A percentile compares a stretch with the other conserved stretches of the same genome.
These are phyloP conservation scores for Phytoseiulus persimilis DNA, from an alignment of 2,888 invertebrate genomes.

Conservation along the genomic window DNA sequence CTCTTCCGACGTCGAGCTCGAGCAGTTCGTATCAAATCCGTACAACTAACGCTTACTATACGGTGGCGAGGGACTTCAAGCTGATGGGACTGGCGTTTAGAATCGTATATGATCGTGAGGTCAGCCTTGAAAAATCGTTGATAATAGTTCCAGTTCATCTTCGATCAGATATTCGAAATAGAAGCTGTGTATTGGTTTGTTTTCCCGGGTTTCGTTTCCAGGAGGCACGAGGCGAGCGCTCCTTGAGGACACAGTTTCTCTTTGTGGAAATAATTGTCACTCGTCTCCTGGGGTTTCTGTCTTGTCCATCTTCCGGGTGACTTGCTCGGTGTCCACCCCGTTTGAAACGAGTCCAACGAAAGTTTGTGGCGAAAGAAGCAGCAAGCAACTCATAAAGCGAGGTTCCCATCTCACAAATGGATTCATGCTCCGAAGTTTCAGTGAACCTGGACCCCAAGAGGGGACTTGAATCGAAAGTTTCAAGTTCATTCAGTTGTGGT, in stretches of 20 bases:
- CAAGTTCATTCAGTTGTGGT: too few relatives aligned
- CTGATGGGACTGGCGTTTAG: neutral
- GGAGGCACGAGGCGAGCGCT: too few relatives aligned
- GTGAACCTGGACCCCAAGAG: too few relatives aligned
- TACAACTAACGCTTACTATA: too few relatives aligned
- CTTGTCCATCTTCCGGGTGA: neutral
- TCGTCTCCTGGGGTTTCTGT: neutral
- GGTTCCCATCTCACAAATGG: neutral
- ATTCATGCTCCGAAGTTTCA: too few relatives aligned
- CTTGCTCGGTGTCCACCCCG: neutral
- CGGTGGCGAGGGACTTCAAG: neutral
- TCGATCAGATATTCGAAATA: neutral
- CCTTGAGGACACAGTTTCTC: too few relatives aligned
- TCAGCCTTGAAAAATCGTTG: neutral
- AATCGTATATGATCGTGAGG: neutral
- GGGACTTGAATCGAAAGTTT: too few relatives aligned
- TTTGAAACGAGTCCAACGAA: neutral
- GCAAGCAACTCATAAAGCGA: neutral
- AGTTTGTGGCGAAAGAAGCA: neutral
- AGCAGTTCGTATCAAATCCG: too few relatives aligned
- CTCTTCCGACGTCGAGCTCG: too few relatives aligned
- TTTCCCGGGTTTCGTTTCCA: neutral
- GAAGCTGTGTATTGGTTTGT: neutral
- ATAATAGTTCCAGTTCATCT: neutral
- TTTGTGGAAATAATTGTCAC: neutral